A percentile compares a stretch with the other conserved stretches of the same genome.
Conservation (phyloP, 2,797 vertebrate species). For the Galaxias olidus region DNA sequence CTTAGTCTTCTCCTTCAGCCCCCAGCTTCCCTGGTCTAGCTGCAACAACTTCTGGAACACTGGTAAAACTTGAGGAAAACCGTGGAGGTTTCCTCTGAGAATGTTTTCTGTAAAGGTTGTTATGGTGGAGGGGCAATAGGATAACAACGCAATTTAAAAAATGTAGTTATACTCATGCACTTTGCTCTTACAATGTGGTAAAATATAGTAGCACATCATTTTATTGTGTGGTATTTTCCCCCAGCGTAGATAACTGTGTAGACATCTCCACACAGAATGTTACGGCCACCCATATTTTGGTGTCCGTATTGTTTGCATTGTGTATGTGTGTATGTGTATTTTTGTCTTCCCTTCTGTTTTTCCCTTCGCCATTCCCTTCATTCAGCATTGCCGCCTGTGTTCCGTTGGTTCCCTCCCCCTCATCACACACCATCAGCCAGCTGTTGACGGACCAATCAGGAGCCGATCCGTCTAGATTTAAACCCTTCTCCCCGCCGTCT, state of each 20-base stretch:
- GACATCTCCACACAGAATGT: constrained; percentile 23
- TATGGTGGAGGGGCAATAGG: neutral
- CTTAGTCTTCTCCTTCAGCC: constrained; percentile 53
- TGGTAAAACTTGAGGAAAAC: constrained; percentile 21
- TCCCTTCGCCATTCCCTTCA: too few species aligned
- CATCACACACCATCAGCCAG: too few species aligned
- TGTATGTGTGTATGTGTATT: too few species aligned
- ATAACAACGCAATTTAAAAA: neutral
- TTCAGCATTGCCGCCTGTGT: too few species aligned
- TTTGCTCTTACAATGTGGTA: neutral
- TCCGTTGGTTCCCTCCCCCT: too few species aligned
- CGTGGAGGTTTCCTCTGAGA: neutral
- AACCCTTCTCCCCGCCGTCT: too few species aligned
- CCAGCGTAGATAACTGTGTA: constrained; percentile 42
- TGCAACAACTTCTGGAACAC: constrained; percentile 67
- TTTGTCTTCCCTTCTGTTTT: too few species aligned
- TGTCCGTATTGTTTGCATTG: too few species aligned
- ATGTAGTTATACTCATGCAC: neutral
- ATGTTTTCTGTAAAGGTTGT: neutral
- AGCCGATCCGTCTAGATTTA: too few species aligned
- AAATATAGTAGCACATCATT: too few species aligned
- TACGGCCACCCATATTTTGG: too few species aligned
- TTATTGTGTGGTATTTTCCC: neutral
- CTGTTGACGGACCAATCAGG: too few species aligned
- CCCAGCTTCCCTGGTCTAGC: constrained; percentile 59